Percentiles rank a stretch among this genome's conserved stretches.
Conservation (phyloP, 2,888 invertebrate genomes). For the Drosophila borealis region DNA sequence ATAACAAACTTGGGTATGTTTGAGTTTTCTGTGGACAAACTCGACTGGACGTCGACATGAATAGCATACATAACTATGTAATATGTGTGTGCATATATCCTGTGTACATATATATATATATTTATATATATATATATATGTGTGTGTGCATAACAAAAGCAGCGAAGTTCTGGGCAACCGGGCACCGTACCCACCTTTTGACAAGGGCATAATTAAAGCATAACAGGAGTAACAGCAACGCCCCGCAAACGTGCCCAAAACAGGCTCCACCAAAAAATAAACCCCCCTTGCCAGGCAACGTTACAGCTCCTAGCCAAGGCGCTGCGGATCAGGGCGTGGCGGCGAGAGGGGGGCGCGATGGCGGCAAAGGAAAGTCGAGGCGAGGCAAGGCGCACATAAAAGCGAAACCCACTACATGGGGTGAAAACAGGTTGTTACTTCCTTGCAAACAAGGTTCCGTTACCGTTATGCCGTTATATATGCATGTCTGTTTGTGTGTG, state of each 20-base stretch:
- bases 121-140: constrained; percentile 5
- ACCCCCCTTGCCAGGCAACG: background rate
- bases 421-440: constrained; percentile 80
- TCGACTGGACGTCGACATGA: constrained; percentile 13
- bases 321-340: constrained; percentile 38
- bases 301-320: constrained; percentile 35
- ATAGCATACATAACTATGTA: constrained; percentile 6
- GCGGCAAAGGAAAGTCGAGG: constrained; percentile 10
- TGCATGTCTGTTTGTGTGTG: constrained; percentile 23
- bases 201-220: constrained; percentile 80
- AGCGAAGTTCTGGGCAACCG: constrained; percentile 37
- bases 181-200: constrained; percentile 69
- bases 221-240: constrained; percentile 69
- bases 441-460: constrained; percentile 81
- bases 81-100: background rate
- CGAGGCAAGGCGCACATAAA: constrained; percentile 56
- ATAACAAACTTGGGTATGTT: constrained; percentile 17
- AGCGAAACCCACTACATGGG: constrained; percentile 72
- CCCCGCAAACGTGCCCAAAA: constrained; percentile 50
- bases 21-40: constrained; percentile 29
- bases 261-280: constrained; percentile 13
- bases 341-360: constrained; percentile 3
- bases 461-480: constrained; percentile 73
- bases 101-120: constrained; percentile 4
- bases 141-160: constrained; percentile 37